These are phyloP conservation scores for Serripes groenlandicus DNA, from an alignment of 2,888 invertebrate genomes.

Conservation along the genomic window DNA sequence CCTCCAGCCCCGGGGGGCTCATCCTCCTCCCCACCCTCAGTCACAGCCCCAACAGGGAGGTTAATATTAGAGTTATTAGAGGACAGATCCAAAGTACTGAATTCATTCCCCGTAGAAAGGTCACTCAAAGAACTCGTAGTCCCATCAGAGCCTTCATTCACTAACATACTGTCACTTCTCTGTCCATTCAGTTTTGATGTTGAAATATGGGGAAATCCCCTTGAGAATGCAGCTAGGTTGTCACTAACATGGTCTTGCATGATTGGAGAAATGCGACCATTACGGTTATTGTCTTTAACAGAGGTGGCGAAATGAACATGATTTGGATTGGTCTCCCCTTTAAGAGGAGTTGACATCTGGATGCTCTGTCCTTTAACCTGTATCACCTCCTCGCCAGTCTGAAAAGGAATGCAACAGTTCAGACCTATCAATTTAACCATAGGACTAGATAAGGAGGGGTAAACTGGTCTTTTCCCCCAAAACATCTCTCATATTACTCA, in stretches of 20 bases:
- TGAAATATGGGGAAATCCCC: constrained; percentile 54
- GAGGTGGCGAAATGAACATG: constrained; percentile 54
- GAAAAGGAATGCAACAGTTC: not conserved
- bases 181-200: constrained; percentile 24
- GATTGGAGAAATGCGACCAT: constrained; percentile 45
- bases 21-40: constrained; percentile 55
- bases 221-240: constrained; percentile 38
- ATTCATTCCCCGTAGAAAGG: constrained; percentile 23
- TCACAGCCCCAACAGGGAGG: constrained; percentile 8
- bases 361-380: not conserved
- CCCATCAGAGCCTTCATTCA: constrained; percentile 26
- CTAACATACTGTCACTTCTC: constrained; percentile 42
- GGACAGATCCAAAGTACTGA: constrained; percentile 18
- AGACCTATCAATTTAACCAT: too few species aligned
- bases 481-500: too few species aligned
- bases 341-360: constrained; percentile 40
- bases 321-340: constrained; percentile 30
- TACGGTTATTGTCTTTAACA: not conserved
- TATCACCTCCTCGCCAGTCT: not conserved
- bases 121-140: constrained; percentile 24
- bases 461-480: too few species aligned
- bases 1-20: constrained; percentile 56
- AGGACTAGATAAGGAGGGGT: too few species aligned
- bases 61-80: constrained; percentile 51
- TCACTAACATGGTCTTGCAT: not conserved